Base-by-base conservation (phyloP, 2,888 invertebrate species). In the Coremacera marginata region DNA sequence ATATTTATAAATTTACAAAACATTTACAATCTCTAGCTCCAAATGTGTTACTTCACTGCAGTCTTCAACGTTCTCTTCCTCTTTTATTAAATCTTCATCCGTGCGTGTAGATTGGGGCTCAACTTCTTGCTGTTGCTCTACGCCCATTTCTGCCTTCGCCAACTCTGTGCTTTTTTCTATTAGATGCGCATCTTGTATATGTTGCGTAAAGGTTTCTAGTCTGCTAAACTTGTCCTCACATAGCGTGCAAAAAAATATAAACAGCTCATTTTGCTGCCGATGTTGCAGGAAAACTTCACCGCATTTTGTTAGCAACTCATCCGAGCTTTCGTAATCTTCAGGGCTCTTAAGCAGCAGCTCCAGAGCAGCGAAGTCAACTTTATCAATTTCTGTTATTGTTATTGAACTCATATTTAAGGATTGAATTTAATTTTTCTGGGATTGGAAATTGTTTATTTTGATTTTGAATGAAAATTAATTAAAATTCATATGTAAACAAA, bases 271-370 rank as follows among this genome's bases (percentile, higher is more conserved):
- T 9, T 78, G 79, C 34, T 72, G 65, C 7, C 77, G 78, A 16
- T 75, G 71, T 5, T 79, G 76, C 3, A 82, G 62, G 9, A 81
- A 81, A 5, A 82, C 76, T 74, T 81, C 81, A 9, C 81, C 82
- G 25, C 81, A 81, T 71, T 82, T 82, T 27, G 77, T 75, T 0
- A 80, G 31, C 7, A 71, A 19, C 27, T 70, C 75, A 0, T 55
- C 19, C 0, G 37, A 14, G 9, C 63, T 44, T 0, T 52, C 14
- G 11, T 11, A 0, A 44, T 11, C 11, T 44, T 44, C 11, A 11
- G 1, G 1, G 44, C 44, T 44, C 11, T 37, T 37, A 1, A 44
- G 44, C 44, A 44, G 11, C 11, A 44, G 7, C 14, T 44, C 44
- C 0, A 11, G 19, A 7, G 22, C 19, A n/a, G 22, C 0, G 22